Conservation (phyloP, 2,113 vertebrate genomes). For the Tragelaphus imberbis region DNA sequence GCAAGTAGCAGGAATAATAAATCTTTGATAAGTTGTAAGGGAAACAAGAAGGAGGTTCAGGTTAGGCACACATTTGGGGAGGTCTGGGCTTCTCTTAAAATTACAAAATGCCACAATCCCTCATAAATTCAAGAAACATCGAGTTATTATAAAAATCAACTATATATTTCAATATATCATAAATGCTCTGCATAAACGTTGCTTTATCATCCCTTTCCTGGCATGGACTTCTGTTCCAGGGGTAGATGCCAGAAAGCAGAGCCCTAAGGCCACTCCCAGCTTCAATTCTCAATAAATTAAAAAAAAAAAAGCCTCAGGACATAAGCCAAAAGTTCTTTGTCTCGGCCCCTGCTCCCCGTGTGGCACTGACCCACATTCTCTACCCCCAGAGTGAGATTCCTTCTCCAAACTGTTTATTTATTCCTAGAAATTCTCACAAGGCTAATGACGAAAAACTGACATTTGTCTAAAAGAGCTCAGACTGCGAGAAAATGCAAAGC, state of each 20-base stretch:
- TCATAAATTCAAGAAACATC: neutral
- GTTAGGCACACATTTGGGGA: neutral
- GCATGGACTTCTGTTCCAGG: neutral
- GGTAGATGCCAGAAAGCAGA: neutral
- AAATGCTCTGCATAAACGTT: neutral
- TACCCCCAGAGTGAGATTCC: slow-evolving; percentile 45
- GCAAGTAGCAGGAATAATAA: neutral
- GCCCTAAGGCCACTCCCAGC: neutral
- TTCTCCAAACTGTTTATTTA: slow-evolving; percentile 61
- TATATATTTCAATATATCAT: neutral
- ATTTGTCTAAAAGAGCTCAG: slow-evolving; percentile 34
- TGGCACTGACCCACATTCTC: neutral
- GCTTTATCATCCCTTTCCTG: too few relatives aligned
- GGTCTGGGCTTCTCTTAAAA: neutral
- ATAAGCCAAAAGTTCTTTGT: neutral
- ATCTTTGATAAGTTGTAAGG: neutral
- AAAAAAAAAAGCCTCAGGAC: neutral
- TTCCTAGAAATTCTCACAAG: slow-evolving; percentile 62
- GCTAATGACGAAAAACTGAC: slow-evolving; percentile 48
- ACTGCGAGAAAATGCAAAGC: slow-evolving; percentile 41
- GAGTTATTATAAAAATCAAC: neutral
- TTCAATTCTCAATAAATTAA: neutral
- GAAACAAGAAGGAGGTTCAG: neutral
- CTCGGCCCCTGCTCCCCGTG: neutral
- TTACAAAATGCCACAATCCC: neutral